A percentile compares a stretch with the other conserved stretches of the same genome.
Evolutionary conservation across 1,140 invertebrate species (phyloP).

Genomic region (Mamestra configurata): DNA sequence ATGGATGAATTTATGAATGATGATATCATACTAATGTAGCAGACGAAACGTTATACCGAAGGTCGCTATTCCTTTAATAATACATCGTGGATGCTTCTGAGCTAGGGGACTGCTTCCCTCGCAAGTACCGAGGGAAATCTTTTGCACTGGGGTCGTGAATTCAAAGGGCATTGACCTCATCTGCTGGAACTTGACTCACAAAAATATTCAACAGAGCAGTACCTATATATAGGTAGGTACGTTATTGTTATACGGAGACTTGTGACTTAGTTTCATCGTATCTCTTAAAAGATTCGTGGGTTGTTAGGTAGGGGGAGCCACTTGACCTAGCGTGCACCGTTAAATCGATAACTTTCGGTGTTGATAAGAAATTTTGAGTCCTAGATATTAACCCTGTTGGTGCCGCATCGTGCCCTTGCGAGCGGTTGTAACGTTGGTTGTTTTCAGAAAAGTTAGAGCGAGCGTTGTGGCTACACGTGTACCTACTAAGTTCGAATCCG

Average conservation of each 20-base stretch:
- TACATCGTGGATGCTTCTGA: neutral
- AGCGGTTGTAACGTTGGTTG: neutral
- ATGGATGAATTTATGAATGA: too few relatives aligned
- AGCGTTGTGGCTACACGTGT: slow-evolving; percentile 20
- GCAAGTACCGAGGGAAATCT: slow-evolving; percentile 19
- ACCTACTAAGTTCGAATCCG: slow-evolving; percentile 8
- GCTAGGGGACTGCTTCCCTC: slow-evolving; percentile 5
- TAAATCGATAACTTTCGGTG: slow-evolving; percentile 7
- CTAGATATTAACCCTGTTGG: slow-evolving; percentile 6
- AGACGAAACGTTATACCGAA: neutral
- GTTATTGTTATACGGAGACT: neutral
- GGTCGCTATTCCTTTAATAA: neutral
- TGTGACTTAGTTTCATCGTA: neutral
- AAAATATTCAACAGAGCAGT: neutral
- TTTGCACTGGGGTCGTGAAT: slow-evolving; percentile 9
- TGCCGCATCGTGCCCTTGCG: neutral
- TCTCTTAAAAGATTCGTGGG: neutral
- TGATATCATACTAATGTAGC: neutral
- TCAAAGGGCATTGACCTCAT: slow-evolving; percentile 26
- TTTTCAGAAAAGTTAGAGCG: slow-evolving; percentile 20
- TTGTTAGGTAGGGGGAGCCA: neutral
- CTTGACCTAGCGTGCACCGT: neutral
- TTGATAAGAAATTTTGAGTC: slow-evolving; percentile 20
- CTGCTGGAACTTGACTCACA: neutral
- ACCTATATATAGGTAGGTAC: neutral